A percentile compares a stretch with the other conserved stretches of the same genome.
phyloP scores from a whole-genome alignment of 2,797 vertebrate species.

The Malurus splendens region DNA sequence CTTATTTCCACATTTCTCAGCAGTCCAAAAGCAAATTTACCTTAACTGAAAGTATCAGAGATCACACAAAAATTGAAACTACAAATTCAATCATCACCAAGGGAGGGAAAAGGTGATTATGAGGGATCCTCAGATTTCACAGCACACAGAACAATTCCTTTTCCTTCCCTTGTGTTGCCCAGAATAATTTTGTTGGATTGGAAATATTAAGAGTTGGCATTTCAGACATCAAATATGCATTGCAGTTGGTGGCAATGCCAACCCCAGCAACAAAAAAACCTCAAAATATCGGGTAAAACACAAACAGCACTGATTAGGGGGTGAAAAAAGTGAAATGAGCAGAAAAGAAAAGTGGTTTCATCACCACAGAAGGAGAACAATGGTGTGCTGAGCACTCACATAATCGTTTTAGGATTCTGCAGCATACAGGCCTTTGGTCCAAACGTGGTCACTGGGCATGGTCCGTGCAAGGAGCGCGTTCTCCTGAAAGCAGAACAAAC shows the following conservation, averaged over 20 bases:
- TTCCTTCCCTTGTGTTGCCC: background rate
- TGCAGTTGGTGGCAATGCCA: background rate
- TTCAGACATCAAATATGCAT: background rate
- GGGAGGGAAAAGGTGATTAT: background rate
- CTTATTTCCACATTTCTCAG: background rate
- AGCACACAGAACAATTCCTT: background rate
- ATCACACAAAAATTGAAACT: background rate
- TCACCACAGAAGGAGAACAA: background rate
- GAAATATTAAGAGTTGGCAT: background rate
- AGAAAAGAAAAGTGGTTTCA: background rate
- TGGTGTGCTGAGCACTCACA: constrained; percentile 77
- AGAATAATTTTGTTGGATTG: background rate
- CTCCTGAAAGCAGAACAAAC: constrained; percentile 70
- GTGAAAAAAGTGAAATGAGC: rapidly evolving
- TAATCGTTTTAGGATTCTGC: constrained; percentile 91
- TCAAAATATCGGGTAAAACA: background rate
- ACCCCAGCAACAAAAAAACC: background rate
- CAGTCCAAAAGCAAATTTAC: background rate
- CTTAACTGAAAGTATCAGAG: background rate
- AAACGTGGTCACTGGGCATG: constrained; percentile 94
- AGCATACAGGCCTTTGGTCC: constrained; percentile 97
- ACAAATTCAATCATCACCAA: background rate
- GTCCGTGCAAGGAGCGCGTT: constrained; percentile 91
- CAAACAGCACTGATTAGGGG: background rate
- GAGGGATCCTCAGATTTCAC: background rate